These are phyloP conservation scores for Nomada ferruginata DNA, from an alignment of 2,888 invertebrate species.

Conservation along the genomic window DNA sequence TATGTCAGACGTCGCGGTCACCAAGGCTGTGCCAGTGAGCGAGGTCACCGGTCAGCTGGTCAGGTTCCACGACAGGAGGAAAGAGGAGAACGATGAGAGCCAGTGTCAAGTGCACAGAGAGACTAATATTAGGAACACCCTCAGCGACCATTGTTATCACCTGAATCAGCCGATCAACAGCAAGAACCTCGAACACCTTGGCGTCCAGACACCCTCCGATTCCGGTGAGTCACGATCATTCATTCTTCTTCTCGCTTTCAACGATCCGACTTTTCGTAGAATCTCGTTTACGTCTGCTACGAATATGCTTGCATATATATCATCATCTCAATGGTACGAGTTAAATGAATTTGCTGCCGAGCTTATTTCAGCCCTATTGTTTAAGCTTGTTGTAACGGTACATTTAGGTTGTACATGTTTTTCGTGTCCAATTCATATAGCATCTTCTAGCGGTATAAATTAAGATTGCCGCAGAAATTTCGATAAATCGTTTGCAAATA, in stretches of 20 bases:
- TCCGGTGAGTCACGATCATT: conserved; percentile 88
- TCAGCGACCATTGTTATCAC: conserved; percentile 89
- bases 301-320: background rate
- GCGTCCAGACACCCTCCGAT: conserved; percentile 95
- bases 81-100: conserved; percentile 62
- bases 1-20: conserved; percentile 57
- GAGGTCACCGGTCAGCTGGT: conserved; percentile 79
- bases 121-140: conserved; percentile 75
- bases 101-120: conserved; percentile 66
- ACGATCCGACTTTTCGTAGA: too few species aligned
- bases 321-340: background rate
- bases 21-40: conserved; percentile 76
- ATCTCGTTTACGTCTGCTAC: background rate
- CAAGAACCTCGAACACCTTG: conserved; percentile 88
- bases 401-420: too few species aligned
- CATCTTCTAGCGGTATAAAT: too few species aligned
- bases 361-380: background rate
- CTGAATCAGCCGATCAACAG: conserved; percentile 81
- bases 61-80: conserved; percentile 66
- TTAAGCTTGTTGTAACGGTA: too few species aligned
- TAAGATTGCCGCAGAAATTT: too few species aligned
- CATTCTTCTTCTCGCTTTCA: background rate
- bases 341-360: background rate
- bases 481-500: too few species aligned
- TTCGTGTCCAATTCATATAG: too few species aligned